Conservation (phyloP, 2,888 invertebrate species). For the Phrixothrix hirtus region DNA sequence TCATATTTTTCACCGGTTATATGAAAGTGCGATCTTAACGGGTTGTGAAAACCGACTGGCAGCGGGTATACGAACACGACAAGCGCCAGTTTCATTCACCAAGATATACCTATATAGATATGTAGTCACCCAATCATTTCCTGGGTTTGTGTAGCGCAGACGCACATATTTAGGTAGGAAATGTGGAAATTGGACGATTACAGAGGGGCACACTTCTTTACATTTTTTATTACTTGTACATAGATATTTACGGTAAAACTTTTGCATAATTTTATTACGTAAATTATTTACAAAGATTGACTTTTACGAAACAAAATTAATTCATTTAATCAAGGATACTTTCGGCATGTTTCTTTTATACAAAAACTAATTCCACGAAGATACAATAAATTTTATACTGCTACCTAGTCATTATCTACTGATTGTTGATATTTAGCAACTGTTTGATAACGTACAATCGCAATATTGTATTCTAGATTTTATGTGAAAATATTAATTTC, state of each 20-base stretch:
- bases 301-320: too few relatives aligned
- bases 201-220: conserved; percentile 15
- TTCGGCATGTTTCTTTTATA: too few relatives aligned
- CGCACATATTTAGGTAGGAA: conserved; percentile 26
- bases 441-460: too few relatives aligned
- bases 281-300: too few relatives aligned
- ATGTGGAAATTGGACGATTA: conserved; percentile 15
- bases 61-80: conserved; percentile 39
- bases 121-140: conserved; percentile 44
- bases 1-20: conserved; percentile 27
- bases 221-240: conserved; percentile 14
- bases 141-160: conserved; percentile 38
- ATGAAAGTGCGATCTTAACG: conserved; percentile 38
- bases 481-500: too few relatives aligned
- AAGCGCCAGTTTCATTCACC: conserved; percentile 39
- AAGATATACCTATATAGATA: conserved; percentile 45
- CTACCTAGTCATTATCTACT: too few relatives aligned
- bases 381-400: too few relatives aligned
- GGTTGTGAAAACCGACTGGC: conserved; percentile 46
- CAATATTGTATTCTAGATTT: too few relatives aligned
- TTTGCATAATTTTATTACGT: conserved; percentile 1
- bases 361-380: too few relatives aligned
- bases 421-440: too few relatives aligned
- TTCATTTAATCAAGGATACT: background rate
- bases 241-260: background rate